Base-by-base conservation (phyloP, 2,797 vertebrate species). In the Thaleichthys pacificus region DNA sequence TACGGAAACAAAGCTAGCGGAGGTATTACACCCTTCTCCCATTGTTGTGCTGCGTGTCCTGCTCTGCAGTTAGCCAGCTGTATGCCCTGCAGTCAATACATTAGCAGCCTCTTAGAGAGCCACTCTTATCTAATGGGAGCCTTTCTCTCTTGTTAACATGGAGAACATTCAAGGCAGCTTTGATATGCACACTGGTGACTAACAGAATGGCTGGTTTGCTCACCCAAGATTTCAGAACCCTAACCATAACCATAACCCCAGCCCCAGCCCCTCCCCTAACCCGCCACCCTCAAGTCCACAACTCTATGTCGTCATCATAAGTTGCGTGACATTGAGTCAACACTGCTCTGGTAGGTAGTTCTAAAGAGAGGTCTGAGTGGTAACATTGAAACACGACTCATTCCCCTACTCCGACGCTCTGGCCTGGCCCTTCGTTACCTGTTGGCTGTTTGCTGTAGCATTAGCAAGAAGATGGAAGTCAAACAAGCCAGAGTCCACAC, bases 401-500 rank as follows among this genome's bases (percentile, higher is more conserved):
- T 42, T 49, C 24, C 42, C 12, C 42, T 22, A 42, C 28, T 49
- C 75, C 58, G 66, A 69, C 61, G 57, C 70, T 67, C 58, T 65
- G 51, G 68, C 56, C 26, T 64, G 74, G 56, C 60, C 61, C 72
- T 75, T 82, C 68, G 80, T 85, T 79, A 81, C 70, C 70, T 63
- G 11, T 57, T 61, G 58, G 0, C 56, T 62, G 76, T 82, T 81
- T 81, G 78, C 74, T 77, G 73, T 74, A 77, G 73, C 69, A 81
- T 84, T 82, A 82, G 70, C 57, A 76, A 69, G 64, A 80, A 84
- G 84, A 85, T 84, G 81, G 78, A 81, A 82, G 80, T 84, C 78
- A 83, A 80, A 83, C 79, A 81, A 77, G 3, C 71, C 72, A 73
- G 80, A 82, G 76, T 80, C 80, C 78, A 76, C 78, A 76, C 76